Evolutionary conservation across 1,140 invertebrate species (phyloP).

Genomic region (Brachionus calyciflorus): DNA sequence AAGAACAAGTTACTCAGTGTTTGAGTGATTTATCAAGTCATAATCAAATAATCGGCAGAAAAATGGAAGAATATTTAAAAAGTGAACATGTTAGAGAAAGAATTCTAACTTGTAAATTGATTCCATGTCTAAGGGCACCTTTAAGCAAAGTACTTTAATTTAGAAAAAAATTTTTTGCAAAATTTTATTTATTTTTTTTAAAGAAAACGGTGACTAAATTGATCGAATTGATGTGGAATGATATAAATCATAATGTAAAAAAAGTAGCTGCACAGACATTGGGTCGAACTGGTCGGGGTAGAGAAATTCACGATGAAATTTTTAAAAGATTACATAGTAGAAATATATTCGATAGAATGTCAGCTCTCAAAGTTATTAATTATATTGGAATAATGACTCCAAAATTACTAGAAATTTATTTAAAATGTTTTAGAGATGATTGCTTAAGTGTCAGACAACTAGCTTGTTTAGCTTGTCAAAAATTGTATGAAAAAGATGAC

Average conservation of each 20-base stretch:
- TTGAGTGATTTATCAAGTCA: background rate
- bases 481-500: constrained; percentile 55
- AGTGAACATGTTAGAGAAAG: constrained; percentile 11
- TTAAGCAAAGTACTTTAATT: background rate
- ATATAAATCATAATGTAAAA: constrained; percentile 29
- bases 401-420: constrained; percentile 56
- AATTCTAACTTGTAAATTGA: constrained; percentile 14
- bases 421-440: constrained; percentile 58
- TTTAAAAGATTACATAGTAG: background rate
- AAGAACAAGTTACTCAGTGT: constrained; percentile 24
- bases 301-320: constrained; percentile 38
- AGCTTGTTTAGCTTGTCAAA: constrained; percentile 56
- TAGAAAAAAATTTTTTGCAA: background rate
- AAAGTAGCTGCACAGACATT: constrained; percentile 31
- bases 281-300: constrained; percentile 8
- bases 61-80: background rate
- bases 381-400: constrained; percentile 56
- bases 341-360: constrained; percentile 5
- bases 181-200: background rate
- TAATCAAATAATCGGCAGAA: background rate
- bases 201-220: constrained; percentile 5
- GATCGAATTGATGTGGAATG: constrained; percentile 42
- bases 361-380: constrained; percentile 29
- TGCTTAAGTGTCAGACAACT: constrained; percentile 56
- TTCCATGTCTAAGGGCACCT: background rate